Evolutionary conservation across 2,888 invertebrate species (phyloP).

Genomic region (Eupithecia subfuscata): DNA sequence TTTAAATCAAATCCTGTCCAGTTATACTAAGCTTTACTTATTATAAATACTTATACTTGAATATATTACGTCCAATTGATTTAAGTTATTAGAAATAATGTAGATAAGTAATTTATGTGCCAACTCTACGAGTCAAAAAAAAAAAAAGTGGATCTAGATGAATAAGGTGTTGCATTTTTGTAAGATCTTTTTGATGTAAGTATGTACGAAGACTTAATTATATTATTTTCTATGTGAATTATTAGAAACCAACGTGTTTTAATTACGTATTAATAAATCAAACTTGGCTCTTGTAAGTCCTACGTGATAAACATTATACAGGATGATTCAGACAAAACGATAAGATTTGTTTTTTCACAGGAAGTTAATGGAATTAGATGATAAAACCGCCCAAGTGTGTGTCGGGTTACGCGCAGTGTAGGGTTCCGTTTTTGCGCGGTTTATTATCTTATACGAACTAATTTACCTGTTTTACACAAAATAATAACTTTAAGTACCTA

Average conservation of each 20-base stretch:
- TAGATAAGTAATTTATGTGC: constrained; percentile 54
- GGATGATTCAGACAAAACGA: not conserved
- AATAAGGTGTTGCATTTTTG: constrained; percentile 18
- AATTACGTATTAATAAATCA: not conserved
- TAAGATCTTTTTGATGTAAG: constrained; percentile 23
- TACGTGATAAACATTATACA: too few relatives aligned
- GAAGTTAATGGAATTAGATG: not conserved
- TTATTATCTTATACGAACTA: too few relatives aligned
- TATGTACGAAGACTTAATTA: constrained; percentile 8
- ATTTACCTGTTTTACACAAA: too few relatives aligned
- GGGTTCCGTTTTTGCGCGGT: too few relatives aligned
- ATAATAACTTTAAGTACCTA: too few relatives aligned
- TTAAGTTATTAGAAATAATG: constrained; percentile 34
- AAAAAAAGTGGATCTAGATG: constrained; percentile 23
- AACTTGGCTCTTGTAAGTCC: too few relatives aligned
- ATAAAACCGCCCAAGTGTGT: not conserved
- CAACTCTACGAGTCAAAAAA: constrained; percentile 55
- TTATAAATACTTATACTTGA: not conserved
- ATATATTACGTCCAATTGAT: constrained; percentile 34
- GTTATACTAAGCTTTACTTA: constrained; percentile 24
- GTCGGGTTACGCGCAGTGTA: too few relatives aligned
- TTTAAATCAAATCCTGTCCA: constrained; percentile 14
- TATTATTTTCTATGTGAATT: constrained; percentile 19
- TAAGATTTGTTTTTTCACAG: not conserved
- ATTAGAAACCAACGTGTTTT: constrained; percentile 13